These are phyloP conservation scores for Saguinus imperator DNA, from an alignment of 2,113 vertebrate species.

Conservation along the genomic window DNA sequence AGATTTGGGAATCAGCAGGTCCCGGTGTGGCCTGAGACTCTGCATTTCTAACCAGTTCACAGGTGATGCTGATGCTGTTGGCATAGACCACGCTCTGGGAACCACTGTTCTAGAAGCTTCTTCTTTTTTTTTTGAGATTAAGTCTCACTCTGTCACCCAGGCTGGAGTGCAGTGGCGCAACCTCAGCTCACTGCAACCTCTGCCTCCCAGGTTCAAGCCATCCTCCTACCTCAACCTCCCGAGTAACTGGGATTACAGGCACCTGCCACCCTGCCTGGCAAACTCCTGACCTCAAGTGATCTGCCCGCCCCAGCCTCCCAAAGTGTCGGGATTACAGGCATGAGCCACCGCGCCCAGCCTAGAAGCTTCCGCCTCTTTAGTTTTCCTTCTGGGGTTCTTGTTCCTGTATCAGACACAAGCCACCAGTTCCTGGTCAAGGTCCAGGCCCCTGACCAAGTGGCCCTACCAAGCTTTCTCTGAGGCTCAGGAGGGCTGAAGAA, in stretches of 20 bases:
- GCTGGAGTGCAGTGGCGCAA: neutral
- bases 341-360: neutral
- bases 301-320: neutral
- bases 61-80: neutral
- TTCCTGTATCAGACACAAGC: neutral
- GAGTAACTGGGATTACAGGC: neutral
- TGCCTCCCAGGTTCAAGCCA: neutral
- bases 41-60: neutral
- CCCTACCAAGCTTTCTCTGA: neutral
- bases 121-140: neutral
- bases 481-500: neutral
- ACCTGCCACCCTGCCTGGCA: rapidly evolving
- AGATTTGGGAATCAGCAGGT: neutral
- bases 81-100: neutral
- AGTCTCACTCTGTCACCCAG: neutral
- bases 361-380: neutral
- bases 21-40: neutral
- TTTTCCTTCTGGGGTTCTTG: neutral
- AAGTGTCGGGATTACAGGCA: neutral
- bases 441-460: neutral
- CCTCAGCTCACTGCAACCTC: neutral
- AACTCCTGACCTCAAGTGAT: neutral
- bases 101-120: neutral
- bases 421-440: neutral
- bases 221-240: neutral